A percentile compares a stretch with the other conserved stretches of the same genome.
phyloP scores from a whole-genome alignment of 2,888 invertebrate genomes.

The Griposia aprilina region DNA sequence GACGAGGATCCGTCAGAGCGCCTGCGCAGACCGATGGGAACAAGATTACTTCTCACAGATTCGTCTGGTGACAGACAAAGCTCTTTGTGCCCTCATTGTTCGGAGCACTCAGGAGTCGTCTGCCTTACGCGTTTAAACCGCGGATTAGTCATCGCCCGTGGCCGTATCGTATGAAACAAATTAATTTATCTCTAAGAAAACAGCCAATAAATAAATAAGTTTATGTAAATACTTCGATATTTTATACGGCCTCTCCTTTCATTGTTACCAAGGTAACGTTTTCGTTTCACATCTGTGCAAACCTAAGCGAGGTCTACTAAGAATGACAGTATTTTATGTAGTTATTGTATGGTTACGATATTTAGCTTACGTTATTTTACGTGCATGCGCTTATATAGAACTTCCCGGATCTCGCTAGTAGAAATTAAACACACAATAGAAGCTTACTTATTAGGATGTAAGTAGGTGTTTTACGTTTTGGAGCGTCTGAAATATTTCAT shows the following conservation, averaged over 20 bases:
- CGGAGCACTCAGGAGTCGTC: slow-evolving; percentile 69
- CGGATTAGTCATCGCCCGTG: slow-evolving; percentile 67
- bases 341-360: slow-evolving; percentile 31
- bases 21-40: slow-evolving; percentile 80
- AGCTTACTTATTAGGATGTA: slow-evolving; percentile 51
- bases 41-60: slow-evolving; percentile 83
- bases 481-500: slow-evolving; percentile 27
- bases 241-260: slow-evolving; percentile 43
- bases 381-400: slow-evolving; percentile 60
- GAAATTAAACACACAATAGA: slow-evolving; percentile 44
- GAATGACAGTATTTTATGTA: slow-evolving; percentile 22
- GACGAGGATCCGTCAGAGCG: slow-evolving; percentile 74
- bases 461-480: slow-evolving; percentile 25
- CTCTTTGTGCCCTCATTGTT: slow-evolving; percentile 77
- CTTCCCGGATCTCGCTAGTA: slow-evolving; percentile 54
- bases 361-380: slow-evolving; percentile 62
- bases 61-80: slow-evolving; percentile 81
- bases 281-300: slow-evolving; percentile 64
- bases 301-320: slow-evolving; percentile 41
- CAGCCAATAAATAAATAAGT: slow-evolving; percentile 44
- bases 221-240: slow-evolving; percentile 24
- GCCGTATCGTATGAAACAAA: slow-evolving; percentile 46
- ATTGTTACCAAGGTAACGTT: slow-evolving; percentile 31
- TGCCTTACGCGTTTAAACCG: slow-evolving; percentile 62
- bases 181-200: slow-evolving; percentile 50